Base-by-base conservation (phyloP, 2,888 invertebrate species). In the Lomographa bimaculata region DNA sequence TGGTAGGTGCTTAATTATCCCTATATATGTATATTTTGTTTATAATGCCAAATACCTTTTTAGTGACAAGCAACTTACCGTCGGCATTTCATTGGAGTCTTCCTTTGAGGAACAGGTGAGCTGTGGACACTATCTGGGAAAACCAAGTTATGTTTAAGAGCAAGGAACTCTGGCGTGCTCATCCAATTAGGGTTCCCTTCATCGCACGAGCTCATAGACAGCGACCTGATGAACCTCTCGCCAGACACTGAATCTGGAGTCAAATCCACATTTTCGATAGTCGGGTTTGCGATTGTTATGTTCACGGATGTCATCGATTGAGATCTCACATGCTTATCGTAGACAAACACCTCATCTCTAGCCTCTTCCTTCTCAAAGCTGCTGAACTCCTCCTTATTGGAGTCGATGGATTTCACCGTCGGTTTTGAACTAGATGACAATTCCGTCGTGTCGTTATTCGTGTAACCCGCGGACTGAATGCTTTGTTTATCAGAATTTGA, bases 71-170 rank as follows among this genome's bases (percentile, higher is more conserved):
- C n/a, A 36, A 69, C 64, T 79, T 55, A 90, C 90, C 90, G 87
- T 72, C 92, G 82, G 71, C 92, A 92, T 82, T 92, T 92, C 37
- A 92, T 79, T 33, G 92, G 90, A 3, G 89, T 83, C 57, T 92
- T 91, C 28, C 93, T 91, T 25, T 91, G 91, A 23, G 93, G 90
- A 11, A 95, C 92, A 0, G 96, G 95, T 0, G 95, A 95, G 19
- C 94, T 94, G 28, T 93, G 94, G 5, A 92, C 93, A 65, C 95
- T 95, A 45, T 96, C 95, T 1, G 95, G 95, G 71, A 95, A 95
- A 20, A 92, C 93, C 47, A 95, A 79, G 73, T 95, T 95, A 64
- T 95, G 95, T 65, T 95, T 95, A 44, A 95, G 89, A 1, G 95
- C 95, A 41, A 96, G 71, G 33, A 95, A 91, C 66, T 96, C 95